Base-by-base conservation (phyloP, 2,888 invertebrate genomes). In the Ganaspis brasiliensis region DNA sequence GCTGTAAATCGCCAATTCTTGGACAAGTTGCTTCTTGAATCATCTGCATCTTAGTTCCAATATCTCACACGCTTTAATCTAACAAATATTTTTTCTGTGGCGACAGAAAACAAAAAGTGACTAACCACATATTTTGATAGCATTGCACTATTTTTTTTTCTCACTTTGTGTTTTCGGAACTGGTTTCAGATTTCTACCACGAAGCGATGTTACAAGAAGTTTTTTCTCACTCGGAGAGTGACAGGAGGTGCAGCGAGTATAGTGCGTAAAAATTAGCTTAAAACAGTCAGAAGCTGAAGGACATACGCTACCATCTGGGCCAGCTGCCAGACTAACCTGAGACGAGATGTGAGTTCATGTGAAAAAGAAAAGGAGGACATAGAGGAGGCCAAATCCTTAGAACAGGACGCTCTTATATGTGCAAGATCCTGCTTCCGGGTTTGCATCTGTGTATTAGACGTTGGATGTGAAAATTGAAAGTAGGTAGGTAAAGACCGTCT, bases 351-450 rank as follows among this genome's bases (percentile, higher is more conserved):
- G 59, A 59, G 59, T 59, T 59, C 16, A 31, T 16, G 59, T 59
- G 59, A 59, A 59, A 35, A 1, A 72, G 57, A 74, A 78, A 78
- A 75, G 73, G 70, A 75, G 77, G 59, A 77, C 77, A 72, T 74
- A 81, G 82, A 67, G 72, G 82, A 82, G 84, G 83, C 82, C 82
- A 85, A 84, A 86, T 89, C 88, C 88, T 89, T 85, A 83, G 86
- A 87, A 89, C 90, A 90, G 89, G 90, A 90, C 90, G 89, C 84
- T 84, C 82, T 85, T 81, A 85, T 79, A 82, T 84, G 83, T 86
- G n/a, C 85, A 82, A 88, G 82, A 82, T 84, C 86, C 84, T 84
- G 85, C 89, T 91, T 91, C 91, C 91, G 91, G 91, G 89, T 90
- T 86, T 81, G 84, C 84, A 81, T 82, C 79, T 83, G 80, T 84